Evolutionary conservation across 2,888 invertebrate species (phyloP), one percentile per base, ranked within the genome.

Genomic region (Monopis laevigella): DNA sequence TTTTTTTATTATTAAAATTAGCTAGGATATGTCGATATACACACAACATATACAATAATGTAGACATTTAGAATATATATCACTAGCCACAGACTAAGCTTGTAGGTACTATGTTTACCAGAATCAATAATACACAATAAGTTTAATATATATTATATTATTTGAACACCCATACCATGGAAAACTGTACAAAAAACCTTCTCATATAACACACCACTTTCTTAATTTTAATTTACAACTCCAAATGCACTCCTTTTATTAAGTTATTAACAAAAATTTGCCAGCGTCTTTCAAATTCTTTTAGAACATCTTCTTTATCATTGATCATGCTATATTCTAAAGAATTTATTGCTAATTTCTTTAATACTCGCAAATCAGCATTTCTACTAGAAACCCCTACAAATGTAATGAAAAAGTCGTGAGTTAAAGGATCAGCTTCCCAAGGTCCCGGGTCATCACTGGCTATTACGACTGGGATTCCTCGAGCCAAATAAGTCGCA

Each of bases 351-450:
- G 90, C 90, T 28, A 93, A 62, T 51, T 88, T 86, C 57, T 92
- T 93, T 14, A 93, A 65, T 8, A 89, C 67, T 42, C 84, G 83
- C 39, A 93, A 59, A 54, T 92, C 92, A 1, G 88, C 83, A 42
- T 84, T 82, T 13, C 82, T 72, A 26, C 89, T 88, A 7, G 90
- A 87, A 34, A 93, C 85, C 1, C 87, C 90, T 56, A 92, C 72
- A 52, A 92, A 92, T 0, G 87, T 84, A n/a, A 88, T 84, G 56
- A 91, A 93, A 58, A 87, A 90, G 54, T 89, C 89, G 50, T 88
- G 86, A 40, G 86, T 84, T n/a, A 89, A 56, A 0, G 83, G 87
- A 13, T 69, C 64, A 0, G 85, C 83, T 3, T 82, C 84, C 88
- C 88, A 89, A 24, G 86, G 70, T 1, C 85, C 84, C 0, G 88